Conservation (phyloP, 2,888 invertebrate species). For the Allolobophora icterica region DNA sequence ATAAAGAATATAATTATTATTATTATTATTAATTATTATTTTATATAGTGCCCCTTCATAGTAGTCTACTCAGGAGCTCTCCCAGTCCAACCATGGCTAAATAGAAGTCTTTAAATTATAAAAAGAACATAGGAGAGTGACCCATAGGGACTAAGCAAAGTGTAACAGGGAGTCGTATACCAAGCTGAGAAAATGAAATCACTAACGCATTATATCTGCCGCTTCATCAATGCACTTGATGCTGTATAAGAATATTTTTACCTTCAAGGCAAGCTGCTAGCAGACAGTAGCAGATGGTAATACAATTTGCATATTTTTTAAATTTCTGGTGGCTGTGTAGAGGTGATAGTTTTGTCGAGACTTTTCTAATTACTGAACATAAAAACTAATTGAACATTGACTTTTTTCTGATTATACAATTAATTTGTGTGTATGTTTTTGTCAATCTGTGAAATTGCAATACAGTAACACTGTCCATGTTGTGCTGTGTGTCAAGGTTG, state of each 20-base stretch:
- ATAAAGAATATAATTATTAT: no score
- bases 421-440: not conserved
- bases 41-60: no score
- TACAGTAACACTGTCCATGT: not conserved
- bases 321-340: not conserved
- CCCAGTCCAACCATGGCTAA: no score
- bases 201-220: not conserved
- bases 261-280: not conserved
- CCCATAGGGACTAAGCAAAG: no score
- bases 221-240: not conserved
- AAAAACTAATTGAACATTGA: no score
- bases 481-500: not conserved
- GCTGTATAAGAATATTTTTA: not conserved
- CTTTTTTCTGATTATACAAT: not conserved
- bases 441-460: no score
- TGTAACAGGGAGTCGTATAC: no score
- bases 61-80: no score
- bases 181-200: not conserved
- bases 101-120: no score
- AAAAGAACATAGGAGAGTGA: no score
- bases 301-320: not conserved
- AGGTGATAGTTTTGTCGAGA: conserved; percentile 7
- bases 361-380: not conserved
- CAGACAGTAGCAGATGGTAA: not conserved
- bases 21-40: no score